These are phyloP conservation scores for Tetheella fluctuosa DNA, from an alignment of 2,888 invertebrate species.

Conservation along the genomic window DNA sequence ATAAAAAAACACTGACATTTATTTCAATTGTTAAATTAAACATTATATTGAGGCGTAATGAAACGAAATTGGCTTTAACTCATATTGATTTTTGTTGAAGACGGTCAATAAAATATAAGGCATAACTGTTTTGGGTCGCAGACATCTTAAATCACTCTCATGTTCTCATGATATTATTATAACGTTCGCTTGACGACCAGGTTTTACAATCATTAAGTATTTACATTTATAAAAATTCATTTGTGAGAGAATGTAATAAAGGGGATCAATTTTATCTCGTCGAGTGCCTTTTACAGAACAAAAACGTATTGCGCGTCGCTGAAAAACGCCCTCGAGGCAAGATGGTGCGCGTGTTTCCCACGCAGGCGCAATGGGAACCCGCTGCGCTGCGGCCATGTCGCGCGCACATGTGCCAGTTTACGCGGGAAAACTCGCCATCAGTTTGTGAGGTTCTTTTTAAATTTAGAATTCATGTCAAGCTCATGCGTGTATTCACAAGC, in stretches of 20 bases:
- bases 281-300: conserved; percentile 18
- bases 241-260: conserved; percentile 11
- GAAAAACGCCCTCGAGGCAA: conserved; percentile 60
- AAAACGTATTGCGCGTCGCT: conserved; percentile 20
- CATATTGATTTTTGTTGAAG: neutral
- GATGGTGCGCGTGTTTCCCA: conserved; percentile 70
- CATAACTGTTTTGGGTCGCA: neutral
- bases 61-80: neutral
- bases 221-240: conserved; percentile 8
- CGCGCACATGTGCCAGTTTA: conserved; percentile 68
- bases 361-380: conserved; percentile 72
- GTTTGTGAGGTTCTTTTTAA: conserved; percentile 47
- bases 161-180: neutral
- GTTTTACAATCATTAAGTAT: conserved; percentile 10
- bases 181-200: conserved; percentile 6
- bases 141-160: neutral
- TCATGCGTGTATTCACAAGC: conserved; percentile 25
- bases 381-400: conserved; percentile 38
- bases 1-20: neutral
- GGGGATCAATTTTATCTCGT: conserved; percentile 10
- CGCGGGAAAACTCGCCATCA: conserved; percentile 63
- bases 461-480: conserved; percentile 49
- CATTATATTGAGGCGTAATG: neutral
- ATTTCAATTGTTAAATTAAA: neutral
- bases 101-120: neutral